phyloP scores from a whole-genome alignment of 2,888 invertebrate species.

The Leptinotarsa peninsularis region DNA sequence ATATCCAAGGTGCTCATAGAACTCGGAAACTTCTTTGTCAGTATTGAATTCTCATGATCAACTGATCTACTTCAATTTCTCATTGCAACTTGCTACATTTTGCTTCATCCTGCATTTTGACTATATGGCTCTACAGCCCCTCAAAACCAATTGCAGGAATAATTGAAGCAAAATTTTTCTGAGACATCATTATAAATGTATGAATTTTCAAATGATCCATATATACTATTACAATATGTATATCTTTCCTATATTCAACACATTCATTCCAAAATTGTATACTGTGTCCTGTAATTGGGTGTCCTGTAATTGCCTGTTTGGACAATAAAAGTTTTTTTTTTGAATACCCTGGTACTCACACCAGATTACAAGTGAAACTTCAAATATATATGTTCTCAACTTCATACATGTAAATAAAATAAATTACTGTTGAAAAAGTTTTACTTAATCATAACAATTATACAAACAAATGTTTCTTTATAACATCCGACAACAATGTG shows the following conservation, averaged over 20 bases:
- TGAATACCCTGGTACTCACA: too few species aligned
- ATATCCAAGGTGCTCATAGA: slow-evolving; percentile 76
- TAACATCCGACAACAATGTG: slow-evolving; percentile 7
- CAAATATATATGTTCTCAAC: too few species aligned
- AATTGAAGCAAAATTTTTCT: slow-evolving; percentile 76
- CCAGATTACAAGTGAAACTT: too few species aligned
- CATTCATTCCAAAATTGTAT: too few species aligned
- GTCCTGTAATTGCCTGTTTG: too few species aligned
- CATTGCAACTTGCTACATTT: too few species aligned
- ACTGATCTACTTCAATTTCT: slow-evolving; percentile 68
- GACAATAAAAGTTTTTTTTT: too few species aligned
- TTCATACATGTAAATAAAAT: neutral
- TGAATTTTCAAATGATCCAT: too few species aligned
- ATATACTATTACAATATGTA: too few species aligned
- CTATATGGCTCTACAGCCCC: slow-evolving; percentile 67
- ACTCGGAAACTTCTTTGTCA: slow-evolving; percentile 67
- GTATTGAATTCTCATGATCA: slow-evolving; percentile 56
- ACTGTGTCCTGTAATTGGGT: too few species aligned
- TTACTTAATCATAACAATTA: neutral
- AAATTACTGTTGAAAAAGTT: neutral
- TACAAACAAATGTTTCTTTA: slow-evolving; percentile 11
- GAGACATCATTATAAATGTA: slow-evolving; percentile 63
- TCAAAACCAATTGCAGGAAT: slow-evolving; percentile 78
- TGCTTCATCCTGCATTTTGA: too few species aligned
- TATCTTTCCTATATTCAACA: too few species aligned